A percentile compares a stretch with the other conserved stretches of the same genome.
phyloP scores from a whole-genome alignment of 2,113 vertebrate genomes.

The Ceyx melanurus region DNA sequence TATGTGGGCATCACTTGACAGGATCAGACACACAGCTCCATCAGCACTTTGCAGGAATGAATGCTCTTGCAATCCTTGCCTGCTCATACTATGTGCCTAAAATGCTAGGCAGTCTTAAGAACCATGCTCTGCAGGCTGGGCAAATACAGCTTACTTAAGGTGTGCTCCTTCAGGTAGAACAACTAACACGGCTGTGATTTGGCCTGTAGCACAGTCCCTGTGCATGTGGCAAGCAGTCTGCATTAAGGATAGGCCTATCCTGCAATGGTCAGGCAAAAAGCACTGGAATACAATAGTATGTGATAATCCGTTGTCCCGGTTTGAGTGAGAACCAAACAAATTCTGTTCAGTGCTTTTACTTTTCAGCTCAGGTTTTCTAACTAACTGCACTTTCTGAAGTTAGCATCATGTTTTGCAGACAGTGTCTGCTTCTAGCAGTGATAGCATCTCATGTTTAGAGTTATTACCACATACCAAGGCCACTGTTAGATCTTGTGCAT shows the following conservation, averaged over 20 bases:
- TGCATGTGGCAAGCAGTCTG: not conserved
- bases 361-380: too few species aligned
- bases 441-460: too few species aligned
- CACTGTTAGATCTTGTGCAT: too few species aligned
- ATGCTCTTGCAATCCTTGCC: not conserved
- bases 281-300: not conserved
- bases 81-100: not conserved
- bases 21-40: not conserved
- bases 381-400: too few species aligned
- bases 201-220: not conserved
- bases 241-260: not conserved
- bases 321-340: too few species aligned
- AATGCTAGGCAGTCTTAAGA: not conserved
- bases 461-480: too few species aligned
- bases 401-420: too few species aligned
- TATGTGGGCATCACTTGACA: not conserved
- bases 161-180: not conserved
- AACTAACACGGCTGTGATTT: not conserved
- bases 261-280: not conserved
- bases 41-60: not conserved
- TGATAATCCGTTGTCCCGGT: not conserved
- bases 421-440: too few species aligned
- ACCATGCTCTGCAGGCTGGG: not conserved
- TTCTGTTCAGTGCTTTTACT: too few species aligned
- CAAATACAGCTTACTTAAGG: not conserved